These are phyloP conservation scores for Semotilus atromaculatus DNA, from an alignment of 2,797 vertebrate species.

Conservation along the genomic window DNA sequence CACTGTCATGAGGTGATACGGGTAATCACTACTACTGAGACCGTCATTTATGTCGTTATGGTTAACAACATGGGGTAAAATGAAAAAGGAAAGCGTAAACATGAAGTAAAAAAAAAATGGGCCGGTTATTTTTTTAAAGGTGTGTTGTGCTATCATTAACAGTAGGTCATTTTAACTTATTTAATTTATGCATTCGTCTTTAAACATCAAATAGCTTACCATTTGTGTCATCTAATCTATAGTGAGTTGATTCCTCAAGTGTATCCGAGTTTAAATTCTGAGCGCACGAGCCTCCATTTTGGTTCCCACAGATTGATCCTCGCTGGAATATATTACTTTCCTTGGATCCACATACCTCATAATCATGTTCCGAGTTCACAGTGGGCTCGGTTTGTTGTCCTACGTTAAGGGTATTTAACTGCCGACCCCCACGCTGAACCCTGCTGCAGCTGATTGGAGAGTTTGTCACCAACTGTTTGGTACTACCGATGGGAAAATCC, in stretches of 20 bases:
- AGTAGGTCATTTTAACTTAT: not conserved
- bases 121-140: not conserved
- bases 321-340: conserved; percentile 21
- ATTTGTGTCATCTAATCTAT: conserved; percentile 7
- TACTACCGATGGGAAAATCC: not conserved
- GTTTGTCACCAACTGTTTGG: not conserved
- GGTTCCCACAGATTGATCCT: conserved; percentile 53
- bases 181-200: not conserved
- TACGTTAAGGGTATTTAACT: conserved; percentile 22
- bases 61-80: not conserved
- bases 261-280: conserved; percentile 53
- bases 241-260: not conserved
- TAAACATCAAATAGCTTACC: conserved; percentile 9
- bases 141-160: not conserved
- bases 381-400: not conserved
- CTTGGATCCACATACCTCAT: not conserved
- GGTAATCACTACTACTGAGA: not conserved
- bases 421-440: conserved; percentile 27
- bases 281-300: conserved; percentile 53
- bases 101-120: not conserved
- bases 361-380: conserved; percentile 1
- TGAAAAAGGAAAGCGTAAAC: not conserved
- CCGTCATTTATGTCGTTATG: not conserved
- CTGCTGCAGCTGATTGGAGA: not conserved
- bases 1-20: not conserved